phyloP scores from a whole-genome alignment of 2,888 invertebrate species.

The Mesopsocus fuscifrons region DNA sequence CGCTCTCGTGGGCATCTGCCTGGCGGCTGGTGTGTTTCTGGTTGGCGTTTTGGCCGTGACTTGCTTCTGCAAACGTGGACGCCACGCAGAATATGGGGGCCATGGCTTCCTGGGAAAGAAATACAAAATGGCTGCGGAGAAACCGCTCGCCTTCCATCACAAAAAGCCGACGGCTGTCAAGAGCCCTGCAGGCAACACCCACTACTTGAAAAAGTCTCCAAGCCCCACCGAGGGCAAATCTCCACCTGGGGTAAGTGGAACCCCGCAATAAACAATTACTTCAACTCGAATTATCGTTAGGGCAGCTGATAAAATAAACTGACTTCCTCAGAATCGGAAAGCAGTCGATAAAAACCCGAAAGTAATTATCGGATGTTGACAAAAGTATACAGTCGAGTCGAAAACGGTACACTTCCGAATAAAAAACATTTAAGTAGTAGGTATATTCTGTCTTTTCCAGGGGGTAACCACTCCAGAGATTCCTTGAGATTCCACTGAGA shows the following conservation, averaged over 20 bases:
- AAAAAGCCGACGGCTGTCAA: conserved; percentile 65
- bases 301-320: too few species aligned
- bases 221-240: conserved; percentile 55
- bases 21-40: conserved; percentile 37
- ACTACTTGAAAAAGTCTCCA: conserved; percentile 84
- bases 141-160: conserved; percentile 40
- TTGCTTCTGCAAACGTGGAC: conserved; percentile 43
- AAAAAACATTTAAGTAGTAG: too few species aligned
- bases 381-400: too few species aligned
- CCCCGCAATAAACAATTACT: too few species aligned
- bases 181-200: conserved; percentile 50
- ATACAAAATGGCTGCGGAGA: conserved; percentile 13
- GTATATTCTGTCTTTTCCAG: too few species aligned
- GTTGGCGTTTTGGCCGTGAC: conserved; percentile 38
- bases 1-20: conserved; percentile 39
- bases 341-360: too few species aligned
- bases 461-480: too few species aligned
- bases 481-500: too few species aligned
- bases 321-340: too few species aligned
- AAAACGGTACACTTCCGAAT: too few species aligned
- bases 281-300: too few species aligned
- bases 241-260: conserved; percentile 29
- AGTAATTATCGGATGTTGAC: too few species aligned
- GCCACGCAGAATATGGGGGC: conserved; percentile 22
- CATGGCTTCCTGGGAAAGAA: conserved; percentile 3